phyloP scores from a whole-genome alignment of 2,888 invertebrate genomes.

The Podotricha telesiphe region DNA sequence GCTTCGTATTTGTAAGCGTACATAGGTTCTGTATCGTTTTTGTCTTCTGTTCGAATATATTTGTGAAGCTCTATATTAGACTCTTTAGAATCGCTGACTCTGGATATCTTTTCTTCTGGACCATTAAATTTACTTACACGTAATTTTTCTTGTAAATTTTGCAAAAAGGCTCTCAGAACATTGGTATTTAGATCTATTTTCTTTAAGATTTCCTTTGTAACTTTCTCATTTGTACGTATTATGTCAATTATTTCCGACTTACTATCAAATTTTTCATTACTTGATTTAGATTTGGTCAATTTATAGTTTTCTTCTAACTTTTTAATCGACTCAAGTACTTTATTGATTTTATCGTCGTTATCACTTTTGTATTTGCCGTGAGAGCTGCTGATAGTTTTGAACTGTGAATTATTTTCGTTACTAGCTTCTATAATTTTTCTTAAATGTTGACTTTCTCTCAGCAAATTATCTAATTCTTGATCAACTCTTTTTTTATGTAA shows the following conservation, averaged over 20 bases:
- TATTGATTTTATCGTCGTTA: conserved; percentile 27
- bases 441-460: conserved; percentile 58
- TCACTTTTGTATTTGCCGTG: conserved; percentile 7
- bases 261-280: conserved; percentile 15
- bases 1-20: background rate
- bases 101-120: background rate
- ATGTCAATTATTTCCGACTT: conserved; percentile 35
- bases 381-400: conserved; percentile 26
- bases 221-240: conserved; percentile 59
- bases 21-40: conserved; percentile 40
- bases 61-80: background rate
- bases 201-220: conserved; percentile 64
- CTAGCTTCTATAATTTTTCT: conserved; percentile 48
- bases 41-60: conserved; percentile 22
- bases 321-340: conserved; percentile 31
- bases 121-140: conserved; percentile 13
- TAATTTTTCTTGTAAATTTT: conserved; percentile 55
- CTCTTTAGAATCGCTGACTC: background rate
- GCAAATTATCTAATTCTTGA: conserved; percentile 58
- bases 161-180: conserved; percentile 59
- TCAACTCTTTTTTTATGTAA: conserved; percentile 62
- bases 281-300: conserved; percentile 7
- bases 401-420: conserved; percentile 43
- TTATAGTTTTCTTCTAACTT: conserved; percentile 34
- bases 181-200: conserved; percentile 69